These are phyloP conservation scores for Nymphalis polychloros DNA, from an alignment of 2,888 invertebrate genomes.

Conservation along the genomic window DNA sequence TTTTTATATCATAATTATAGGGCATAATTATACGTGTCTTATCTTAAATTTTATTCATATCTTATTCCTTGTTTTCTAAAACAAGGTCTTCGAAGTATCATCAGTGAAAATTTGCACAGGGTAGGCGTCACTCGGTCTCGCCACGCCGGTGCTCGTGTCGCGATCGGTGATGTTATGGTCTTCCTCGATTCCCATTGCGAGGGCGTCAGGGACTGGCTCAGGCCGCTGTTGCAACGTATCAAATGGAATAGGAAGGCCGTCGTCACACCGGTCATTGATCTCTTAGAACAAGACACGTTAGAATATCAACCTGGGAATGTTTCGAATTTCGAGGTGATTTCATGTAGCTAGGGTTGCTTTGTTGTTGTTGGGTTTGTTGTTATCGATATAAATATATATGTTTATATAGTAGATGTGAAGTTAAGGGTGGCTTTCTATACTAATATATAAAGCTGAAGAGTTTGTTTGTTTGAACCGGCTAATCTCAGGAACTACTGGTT, in stretches of 20 bases:
- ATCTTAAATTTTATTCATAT: no score
- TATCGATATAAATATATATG: no score
- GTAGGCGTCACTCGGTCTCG: constrained; percentile 92
- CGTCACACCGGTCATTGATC: constrained; percentile 96
- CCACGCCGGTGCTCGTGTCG: constrained; percentile 87
- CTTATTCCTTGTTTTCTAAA: neutral
- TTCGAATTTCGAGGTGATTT: constrained; percentile 53
- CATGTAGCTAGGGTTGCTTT: neutral
- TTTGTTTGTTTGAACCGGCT: no score
- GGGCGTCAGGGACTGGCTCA: constrained; percentile 88
- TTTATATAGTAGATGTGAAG: no score
- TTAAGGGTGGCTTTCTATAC: no score
- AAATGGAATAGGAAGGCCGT: constrained; percentile 85
- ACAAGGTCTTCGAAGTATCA: neutral
- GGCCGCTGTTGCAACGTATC: constrained; percentile 93
- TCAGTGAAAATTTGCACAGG: constrained; percentile 83
- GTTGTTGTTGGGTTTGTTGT: neutral
- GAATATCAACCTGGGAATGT: constrained; percentile 48
- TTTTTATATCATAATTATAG: no score
- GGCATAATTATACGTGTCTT: no score
- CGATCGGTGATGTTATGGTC: constrained; percentile 88
- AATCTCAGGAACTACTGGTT: no score
- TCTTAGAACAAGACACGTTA: constrained; percentile 88
- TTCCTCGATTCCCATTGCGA: constrained; percentile 97
- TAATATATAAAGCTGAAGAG: no score